Conservation (phyloP, 2,797 vertebrate genomes). For the Benthosema pterotum region DNA sequence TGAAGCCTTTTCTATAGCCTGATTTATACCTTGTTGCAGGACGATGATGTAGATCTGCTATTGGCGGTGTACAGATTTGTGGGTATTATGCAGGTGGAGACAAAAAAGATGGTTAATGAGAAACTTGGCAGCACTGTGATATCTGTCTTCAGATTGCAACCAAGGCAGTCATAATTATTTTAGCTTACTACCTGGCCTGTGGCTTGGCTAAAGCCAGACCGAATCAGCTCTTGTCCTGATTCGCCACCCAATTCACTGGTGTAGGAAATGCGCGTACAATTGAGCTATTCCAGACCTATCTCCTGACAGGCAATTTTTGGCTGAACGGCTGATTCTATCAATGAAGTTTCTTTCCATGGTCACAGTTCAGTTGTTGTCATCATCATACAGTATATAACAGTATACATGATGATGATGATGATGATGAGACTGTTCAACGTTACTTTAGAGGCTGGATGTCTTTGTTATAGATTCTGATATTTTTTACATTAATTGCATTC, state of each 20-base stretch:
- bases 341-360: neutral
- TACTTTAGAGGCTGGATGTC: neutral
- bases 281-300: too few relatives aligned
- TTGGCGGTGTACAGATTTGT: too few relatives aligned
- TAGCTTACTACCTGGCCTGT: slow-evolving; percentile 2
- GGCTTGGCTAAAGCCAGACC: too few relatives aligned
- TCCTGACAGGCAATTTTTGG: too few relatives aligned
- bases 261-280: too few relatives aligned
- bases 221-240: too few relatives aligned
- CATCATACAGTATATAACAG: too few relatives aligned
- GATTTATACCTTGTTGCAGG: too few relatives aligned
- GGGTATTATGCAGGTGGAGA: slow-evolving; percentile 43
- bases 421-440: neutral
- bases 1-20: slow-evolving; percentile 45
- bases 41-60: neutral
- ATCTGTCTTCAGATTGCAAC: slow-evolving; percentile 44
- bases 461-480: neutral
- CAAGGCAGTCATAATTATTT: slow-evolving; percentile 16
- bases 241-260: too few relatives aligned
- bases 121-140: slow-evolving; percentile 56
- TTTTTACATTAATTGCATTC: too few relatives aligned
- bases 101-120: slow-evolving; percentile 64
- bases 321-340: too few relatives aligned
- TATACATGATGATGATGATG: too few relatives aligned
- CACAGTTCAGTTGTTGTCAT: neutral